Conservation (phyloP, 1,140 invertebrate species). For the Sycophila sp. region DNA sequence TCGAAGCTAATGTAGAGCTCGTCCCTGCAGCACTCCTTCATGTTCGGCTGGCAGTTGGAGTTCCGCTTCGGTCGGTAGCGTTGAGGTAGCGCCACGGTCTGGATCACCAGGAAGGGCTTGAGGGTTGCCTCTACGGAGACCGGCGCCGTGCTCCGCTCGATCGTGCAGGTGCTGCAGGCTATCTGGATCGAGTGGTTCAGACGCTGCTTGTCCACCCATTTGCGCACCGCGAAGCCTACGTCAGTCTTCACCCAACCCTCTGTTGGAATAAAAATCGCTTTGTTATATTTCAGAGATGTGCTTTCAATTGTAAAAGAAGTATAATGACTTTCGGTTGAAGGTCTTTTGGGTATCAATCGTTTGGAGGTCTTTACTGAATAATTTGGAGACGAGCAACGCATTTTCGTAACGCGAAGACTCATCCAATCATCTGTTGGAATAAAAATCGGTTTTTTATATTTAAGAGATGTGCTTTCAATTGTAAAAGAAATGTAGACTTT, state of each 20-base stretch:
- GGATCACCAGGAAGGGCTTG: constrained; percentile 79
- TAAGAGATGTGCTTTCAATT: no score
- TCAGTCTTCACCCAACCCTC: constrained; percentile 85
- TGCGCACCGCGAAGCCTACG: constrained; percentile 75
- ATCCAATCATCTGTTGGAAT: no score
- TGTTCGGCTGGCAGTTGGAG: constrained; percentile 75
- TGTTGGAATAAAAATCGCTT: constrained; percentile 63
- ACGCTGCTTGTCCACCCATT: constrained; percentile 76
- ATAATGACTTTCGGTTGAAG: no score
- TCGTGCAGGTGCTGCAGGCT: constrained; percentile 80
- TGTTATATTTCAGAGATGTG: no score
- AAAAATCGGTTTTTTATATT: no score
- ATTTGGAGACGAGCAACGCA: no score
- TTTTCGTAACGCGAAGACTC: no score
- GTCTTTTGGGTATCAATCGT: no score
- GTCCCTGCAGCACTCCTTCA: constrained; percentile 84
- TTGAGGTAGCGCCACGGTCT: constrained; percentile 68
- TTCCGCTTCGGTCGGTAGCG: constrained; percentile 72
- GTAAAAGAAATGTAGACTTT: no score
- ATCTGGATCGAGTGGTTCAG: constrained; percentile 77
- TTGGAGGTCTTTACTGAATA: no score
- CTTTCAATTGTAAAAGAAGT: no score
- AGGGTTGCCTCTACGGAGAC: constrained; percentile 72
- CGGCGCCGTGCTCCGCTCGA: constrained; percentile 69
- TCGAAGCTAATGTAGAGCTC: constrained; percentile 83